Percentiles rank a stretch among this genome's conserved stretches.
Conservation (phyloP, 2,797 vertebrate genomes). For the Trichosurus vulpecula region DNA sequence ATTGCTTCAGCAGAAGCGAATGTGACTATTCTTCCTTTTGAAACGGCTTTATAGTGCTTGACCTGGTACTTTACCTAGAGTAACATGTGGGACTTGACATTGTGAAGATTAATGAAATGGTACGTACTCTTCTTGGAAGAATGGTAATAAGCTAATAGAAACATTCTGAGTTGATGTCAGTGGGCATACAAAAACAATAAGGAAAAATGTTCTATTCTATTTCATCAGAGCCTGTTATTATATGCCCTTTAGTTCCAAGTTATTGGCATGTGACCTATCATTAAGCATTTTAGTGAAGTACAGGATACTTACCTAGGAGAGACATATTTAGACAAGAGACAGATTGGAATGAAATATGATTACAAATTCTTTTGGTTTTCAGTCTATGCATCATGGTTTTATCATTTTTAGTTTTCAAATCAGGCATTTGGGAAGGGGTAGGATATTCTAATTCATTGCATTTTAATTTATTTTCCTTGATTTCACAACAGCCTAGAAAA, state of each 20-base stretch:
- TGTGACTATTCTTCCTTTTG: neutral
- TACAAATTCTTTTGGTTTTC: neutral
- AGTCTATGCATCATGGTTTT: neutral
- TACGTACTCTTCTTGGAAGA: neutral
- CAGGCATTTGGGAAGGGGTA: neutral
- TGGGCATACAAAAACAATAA: neutral
- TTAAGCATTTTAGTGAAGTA: neutral
- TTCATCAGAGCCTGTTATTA: neutral
- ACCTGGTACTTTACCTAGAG: neutral
- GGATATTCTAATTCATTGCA: neutral
- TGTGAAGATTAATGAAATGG: neutral
- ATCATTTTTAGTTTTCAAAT: neutral
- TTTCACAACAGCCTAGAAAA: conserved; percentile 22
- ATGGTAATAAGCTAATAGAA: neutral
- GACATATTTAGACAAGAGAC: neutral
- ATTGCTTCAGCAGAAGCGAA: neutral
- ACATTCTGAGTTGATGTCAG: neutral
- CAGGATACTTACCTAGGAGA: neutral
- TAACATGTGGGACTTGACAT: neutral
- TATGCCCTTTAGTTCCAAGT: neutral
- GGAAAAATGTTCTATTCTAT: neutral
- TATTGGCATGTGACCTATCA: neutral
- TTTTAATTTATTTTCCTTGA: neutral
- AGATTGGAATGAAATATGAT: neutral
- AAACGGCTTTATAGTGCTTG: neutral